Base-by-base conservation (phyloP, 1,140 invertebrate species). In the Atta cephalotes region DNA sequence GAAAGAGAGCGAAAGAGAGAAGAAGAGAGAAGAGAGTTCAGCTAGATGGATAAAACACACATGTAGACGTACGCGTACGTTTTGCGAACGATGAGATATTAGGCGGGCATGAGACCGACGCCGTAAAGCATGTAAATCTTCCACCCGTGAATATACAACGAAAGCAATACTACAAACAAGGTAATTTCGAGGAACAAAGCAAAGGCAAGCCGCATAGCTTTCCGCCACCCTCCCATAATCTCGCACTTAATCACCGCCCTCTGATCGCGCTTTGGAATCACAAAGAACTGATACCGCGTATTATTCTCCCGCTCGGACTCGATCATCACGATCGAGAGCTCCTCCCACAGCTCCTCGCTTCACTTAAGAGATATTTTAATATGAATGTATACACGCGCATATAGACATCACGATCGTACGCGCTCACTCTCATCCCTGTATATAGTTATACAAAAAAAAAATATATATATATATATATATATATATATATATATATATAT, bases 131-230 rank as follows among this genome's bases (percentile, higher is more conserved):
- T 78, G 70, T 92, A 92, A 84, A 92, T 89, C 90, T 93, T 95
- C 93, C 94, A 95, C 92, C 93, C 94, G 93, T 89, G 81, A 92
- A 88, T 95, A 95, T 76, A 76, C 95, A 95, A 95, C 95, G 94
- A 95, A 95, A 95, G 94, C 94, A 95, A 95, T 95, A 95, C 90
- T 95, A 92, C 85, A 94, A 93, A 95, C 93, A 95, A 95, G 94
- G 94, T 95, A 92, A 91, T 76, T 49, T 71, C 90, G 65, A 77
- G 65, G 58, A 70, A 87, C 62, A 62, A 74, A 76, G 45, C 77
- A 86, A 68, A 72, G 85, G 60, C 53, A 53, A 85, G 70, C 74
- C n/a, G 77, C 39, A 49, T 35, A 58, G 28, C 21, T 65, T 62
- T 45, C 53, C 82, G 14, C 39, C 70, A 62, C 62, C 35, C 53